Percentiles rank a stretch among this genome's conserved stretches.
phyloP scores from a whole-genome alignment of 2,888 invertebrate species.

The Mayetiola destructor region DNA sequence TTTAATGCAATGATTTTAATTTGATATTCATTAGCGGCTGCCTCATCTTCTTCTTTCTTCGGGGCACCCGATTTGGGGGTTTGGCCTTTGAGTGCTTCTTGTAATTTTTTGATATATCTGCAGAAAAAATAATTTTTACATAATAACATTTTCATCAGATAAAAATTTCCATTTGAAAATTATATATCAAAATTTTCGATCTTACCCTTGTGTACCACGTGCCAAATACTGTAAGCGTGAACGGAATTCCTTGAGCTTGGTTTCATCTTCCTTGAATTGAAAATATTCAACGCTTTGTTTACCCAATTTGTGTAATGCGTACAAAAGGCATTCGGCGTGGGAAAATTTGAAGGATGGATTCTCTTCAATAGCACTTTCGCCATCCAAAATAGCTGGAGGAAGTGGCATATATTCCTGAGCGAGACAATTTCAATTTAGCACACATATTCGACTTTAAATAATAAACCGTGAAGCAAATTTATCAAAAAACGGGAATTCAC shows the following conservation, averaged over 20 bases:
- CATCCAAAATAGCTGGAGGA: constrained; percentile 58
- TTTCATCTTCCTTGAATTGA: constrained; percentile 52
- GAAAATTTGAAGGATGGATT: constrained; percentile 85
- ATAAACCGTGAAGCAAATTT: no score
- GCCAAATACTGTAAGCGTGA: constrained; percentile 82
- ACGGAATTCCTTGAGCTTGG: constrained; percentile 69
- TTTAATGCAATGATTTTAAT: constrained; percentile 66
- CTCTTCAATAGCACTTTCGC: constrained; percentile 31
- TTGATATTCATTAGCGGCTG: constrained; percentile 59
- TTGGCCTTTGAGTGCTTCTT: constrained; percentile 46
- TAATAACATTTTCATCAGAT: no score
- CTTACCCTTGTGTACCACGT: constrained; percentile 72
- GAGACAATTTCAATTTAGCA: no score
- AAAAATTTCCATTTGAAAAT: neutral
- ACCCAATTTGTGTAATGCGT: constrained; percentile 56
- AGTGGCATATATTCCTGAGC: constrained; percentile 73
- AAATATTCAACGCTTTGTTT: constrained; percentile 64
- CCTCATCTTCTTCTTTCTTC: constrained; percentile 45
- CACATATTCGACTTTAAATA: no score
- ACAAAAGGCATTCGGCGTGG: constrained; percentile 83
- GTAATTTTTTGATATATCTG: constrained; percentile 34
- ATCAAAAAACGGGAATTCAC: no score
- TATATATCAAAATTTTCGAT: no score
- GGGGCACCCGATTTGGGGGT: no score
- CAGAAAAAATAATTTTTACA: neutral